These are phyloP conservation scores for Garrulus glandarius DNA, from an alignment of 2,797 vertebrate genomes.

Conservation along the genomic window DNA sequence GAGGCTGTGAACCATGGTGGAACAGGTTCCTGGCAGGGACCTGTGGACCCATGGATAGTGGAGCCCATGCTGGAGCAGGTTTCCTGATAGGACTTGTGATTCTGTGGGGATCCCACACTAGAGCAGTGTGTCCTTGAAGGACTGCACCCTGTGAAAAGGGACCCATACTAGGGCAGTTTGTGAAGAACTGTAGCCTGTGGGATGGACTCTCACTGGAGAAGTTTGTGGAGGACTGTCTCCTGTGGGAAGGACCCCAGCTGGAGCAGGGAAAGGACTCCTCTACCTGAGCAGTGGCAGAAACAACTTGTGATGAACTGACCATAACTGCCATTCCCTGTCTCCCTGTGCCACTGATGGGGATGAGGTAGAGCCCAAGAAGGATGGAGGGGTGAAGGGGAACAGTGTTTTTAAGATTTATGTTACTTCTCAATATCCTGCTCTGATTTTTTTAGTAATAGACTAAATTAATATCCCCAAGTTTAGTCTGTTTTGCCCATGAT, in stretches of 20 bases:
- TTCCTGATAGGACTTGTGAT: neutral
- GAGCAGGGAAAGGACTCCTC: neutral
- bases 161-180: neutral
- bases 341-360: neutral
- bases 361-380: neutral
- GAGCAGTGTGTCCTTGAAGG: neutral
- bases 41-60: neutral
- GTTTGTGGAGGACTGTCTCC: accelerated
- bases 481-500: neutral
- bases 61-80: neutral
- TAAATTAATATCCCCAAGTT: neutral
- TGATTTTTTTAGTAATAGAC: neutral
- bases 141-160: neutral
- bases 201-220: neutral
- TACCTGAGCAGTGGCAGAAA: neutral
- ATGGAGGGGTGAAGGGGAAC: neutral
- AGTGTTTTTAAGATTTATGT: neutral
- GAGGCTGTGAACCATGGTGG: neutral
- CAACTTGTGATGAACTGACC: neutral
- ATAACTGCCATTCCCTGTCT: neutral
- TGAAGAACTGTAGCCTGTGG: neutral
- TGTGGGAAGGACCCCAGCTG: neutral
- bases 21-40: neutral
- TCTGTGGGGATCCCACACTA: accelerated
- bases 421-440: neutral